Percentiles rank a stretch among this genome's conserved stretches.
These are phyloP conservation scores for Diorhabda sublineata DNA, from an alignment of 1,140 invertebrate genomes.

Conservation along the genomic window DNA sequence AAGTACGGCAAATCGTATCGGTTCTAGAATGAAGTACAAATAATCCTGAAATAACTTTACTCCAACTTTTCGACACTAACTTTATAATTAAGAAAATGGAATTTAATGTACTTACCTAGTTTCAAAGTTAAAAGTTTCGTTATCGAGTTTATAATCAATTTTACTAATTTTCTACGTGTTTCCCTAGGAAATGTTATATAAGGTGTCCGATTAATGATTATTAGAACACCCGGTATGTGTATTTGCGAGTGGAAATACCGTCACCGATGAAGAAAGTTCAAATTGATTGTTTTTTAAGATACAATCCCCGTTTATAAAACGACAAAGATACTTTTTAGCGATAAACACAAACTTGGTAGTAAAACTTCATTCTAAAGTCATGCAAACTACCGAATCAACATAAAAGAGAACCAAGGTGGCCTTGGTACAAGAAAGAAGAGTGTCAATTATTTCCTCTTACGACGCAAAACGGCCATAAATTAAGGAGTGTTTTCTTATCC, in stretches of 20 bases:
- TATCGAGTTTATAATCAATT: no score
- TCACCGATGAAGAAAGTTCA: no score
- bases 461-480: slow-evolving; percentile 13
- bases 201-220: no score
- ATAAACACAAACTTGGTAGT: not conserved
- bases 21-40: no score
- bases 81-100: slow-evolving; percentile 1
- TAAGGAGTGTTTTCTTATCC: slow-evolving; percentile 13
- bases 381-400: slow-evolving; percentile 10
- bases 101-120: not conserved
- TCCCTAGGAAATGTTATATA: no score
- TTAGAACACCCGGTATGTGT: no score
- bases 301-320: not conserved
- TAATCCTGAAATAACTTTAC: no score
- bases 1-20: no score
- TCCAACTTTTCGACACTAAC: not conserved
- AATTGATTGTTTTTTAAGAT: not conserved
- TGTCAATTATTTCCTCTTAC: slow-evolving; percentile 13
- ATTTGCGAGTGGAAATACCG: no score
- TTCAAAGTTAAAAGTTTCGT: not conserved
- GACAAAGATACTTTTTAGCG: not conserved
- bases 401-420: slow-evolving; percentile 12
- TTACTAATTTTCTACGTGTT: no score
- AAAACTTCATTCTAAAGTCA: not conserved
- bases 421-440: slow-evolving; percentile 7